Evolutionary conservation across 2,113 vertebrate species (phyloP).

Genomic region (Oenanthe oenanthe): DNA sequence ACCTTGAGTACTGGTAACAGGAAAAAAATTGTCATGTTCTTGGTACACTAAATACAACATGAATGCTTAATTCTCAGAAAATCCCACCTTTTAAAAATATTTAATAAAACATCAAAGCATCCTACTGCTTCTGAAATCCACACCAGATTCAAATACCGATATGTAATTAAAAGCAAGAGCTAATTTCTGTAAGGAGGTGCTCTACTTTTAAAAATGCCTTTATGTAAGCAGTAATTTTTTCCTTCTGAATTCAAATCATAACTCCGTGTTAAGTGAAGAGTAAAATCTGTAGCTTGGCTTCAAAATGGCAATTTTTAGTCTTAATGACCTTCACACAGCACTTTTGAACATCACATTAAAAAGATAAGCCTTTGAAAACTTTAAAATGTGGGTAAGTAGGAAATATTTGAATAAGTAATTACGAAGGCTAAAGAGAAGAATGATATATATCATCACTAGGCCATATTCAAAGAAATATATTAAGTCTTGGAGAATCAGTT

Average conservation of each 20-base stretch:
- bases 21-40: constrained; percentile 53
- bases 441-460: constrained; percentile 22
- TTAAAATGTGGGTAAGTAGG: constrained; percentile 56
- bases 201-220: constrained; percentile 71
- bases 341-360: constrained; percentile 72
- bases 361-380: constrained; percentile 72
- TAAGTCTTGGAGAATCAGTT: background rate
- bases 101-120: constrained; percentile 80
- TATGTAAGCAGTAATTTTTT: constrained; percentile 23
- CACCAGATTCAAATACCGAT: constrained; percentile 63
- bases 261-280: constrained; percentile 56
- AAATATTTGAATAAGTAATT: constrained; percentile 74
- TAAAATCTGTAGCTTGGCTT: constrained; percentile 68
- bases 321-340: constrained; percentile 67
- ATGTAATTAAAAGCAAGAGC: constrained; percentile 76
- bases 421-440: constrained; percentile 21
- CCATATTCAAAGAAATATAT: background rate
- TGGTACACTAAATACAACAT: constrained; percentile 67
- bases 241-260: constrained; percentile 9
- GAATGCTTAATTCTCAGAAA: constrained; percentile 56
- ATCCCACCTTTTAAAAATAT: constrained; percentile 73
- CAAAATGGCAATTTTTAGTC: constrained; percentile 72
- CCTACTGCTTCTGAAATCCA: constrained; percentile 73
- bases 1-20: constrained; percentile 31
- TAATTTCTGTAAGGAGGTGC: constrained; percentile 71